Percentiles rank a stretch among this genome's conserved stretches.
Conservation (phyloP, 1,140 invertebrate genomes). For the Formica selysi region DNA sequence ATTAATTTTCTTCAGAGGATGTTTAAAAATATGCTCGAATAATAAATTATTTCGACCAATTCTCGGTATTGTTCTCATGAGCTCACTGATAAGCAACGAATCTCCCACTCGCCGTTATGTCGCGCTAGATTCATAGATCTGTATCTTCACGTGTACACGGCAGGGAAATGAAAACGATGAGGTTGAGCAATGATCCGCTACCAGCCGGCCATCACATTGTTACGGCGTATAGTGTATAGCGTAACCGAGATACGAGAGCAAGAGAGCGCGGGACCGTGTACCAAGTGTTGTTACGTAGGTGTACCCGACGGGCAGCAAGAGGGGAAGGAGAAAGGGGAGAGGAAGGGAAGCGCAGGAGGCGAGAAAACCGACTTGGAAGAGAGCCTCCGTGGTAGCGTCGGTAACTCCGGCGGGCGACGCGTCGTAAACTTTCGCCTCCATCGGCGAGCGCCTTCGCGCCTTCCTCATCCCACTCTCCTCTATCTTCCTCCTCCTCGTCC, state of each 20-base stretch:
- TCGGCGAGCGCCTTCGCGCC: constrained; percentile 81
- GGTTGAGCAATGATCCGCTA: constrained; percentile 72
- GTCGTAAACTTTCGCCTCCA: constrained; percentile 85
- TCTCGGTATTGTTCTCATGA: not conserved
- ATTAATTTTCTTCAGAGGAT: not conserved
- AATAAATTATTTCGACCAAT: not conserved
- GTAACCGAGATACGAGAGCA: constrained; percentile 71
- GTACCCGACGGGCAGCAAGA: constrained; percentile 56
- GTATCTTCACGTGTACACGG: constrained; percentile 15
- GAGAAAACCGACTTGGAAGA: constrained; percentile 56
- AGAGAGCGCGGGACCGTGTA: constrained; percentile 67
- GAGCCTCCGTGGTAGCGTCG: constrained; percentile 81
- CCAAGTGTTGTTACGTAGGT: constrained; percentile 75
- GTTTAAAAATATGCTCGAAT: no score
- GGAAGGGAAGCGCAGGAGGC: constrained; percentile 49
- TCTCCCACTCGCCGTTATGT: constrained; percentile 1
- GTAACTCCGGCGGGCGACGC: constrained; percentile 83
- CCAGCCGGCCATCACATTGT: constrained; percentile 75
- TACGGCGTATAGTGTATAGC: constrained; percentile 71
- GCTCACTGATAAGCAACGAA: not conserved
- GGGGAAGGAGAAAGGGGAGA: not conserved
- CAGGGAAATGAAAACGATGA: constrained; percentile 71
- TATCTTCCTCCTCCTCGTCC: constrained; percentile 60
- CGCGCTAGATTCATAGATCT: constrained; percentile 11
- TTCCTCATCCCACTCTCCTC: constrained; percentile 67